Evolutionary conservation across 2,888 invertebrate genomes (phyloP).

Genomic region (Drosophila meridiana): DNA sequence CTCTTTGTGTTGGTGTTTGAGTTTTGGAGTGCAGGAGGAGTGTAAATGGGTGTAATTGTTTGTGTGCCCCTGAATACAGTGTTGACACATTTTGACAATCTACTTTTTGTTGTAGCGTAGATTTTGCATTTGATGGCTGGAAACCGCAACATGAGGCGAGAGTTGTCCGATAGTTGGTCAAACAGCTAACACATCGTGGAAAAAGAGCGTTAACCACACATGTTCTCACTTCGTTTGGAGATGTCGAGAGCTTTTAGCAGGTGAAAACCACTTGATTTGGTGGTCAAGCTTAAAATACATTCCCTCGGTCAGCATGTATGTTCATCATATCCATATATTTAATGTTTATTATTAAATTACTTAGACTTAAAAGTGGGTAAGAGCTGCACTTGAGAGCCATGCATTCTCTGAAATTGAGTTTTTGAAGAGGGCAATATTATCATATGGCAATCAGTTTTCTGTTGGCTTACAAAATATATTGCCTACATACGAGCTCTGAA

Average conservation of each 20-base stretch:
- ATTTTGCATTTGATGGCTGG: constrained; percentile 55
- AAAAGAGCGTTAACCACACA: constrained; percentile 65
- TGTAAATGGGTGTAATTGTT: constrained; percentile 1
- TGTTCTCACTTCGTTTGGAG: constrained; percentile 30
- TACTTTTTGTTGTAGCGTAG: constrained; percentile 35
- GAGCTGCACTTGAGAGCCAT: not conserved
- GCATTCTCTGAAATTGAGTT: not conserved
- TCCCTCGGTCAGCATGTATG: not conserved
- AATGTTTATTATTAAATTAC: not conserved
- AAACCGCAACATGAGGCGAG: constrained; percentile 30
- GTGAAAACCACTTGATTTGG: constrained; percentile 52
- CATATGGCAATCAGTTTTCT: no score
- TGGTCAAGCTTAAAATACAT: constrained; percentile 48
- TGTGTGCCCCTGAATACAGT: constrained; percentile 19
- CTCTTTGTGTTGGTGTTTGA: constrained; percentile 39
- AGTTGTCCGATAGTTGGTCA: constrained; percentile 17
- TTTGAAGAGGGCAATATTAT: not conserved
- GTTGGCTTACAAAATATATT: not conserved
- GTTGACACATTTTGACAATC: constrained; percentile 71
- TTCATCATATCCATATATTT: not conserved
- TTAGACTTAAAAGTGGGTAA: not conserved
- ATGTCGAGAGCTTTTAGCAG: constrained; percentile 2
- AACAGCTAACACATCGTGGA: constrained; percentile 54
- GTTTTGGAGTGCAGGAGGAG: constrained; percentile 8
- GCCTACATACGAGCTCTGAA: not conserved